phyloP scores from a whole-genome alignment of 2,113 vertebrate species.

The Microtus montanus region DNA sequence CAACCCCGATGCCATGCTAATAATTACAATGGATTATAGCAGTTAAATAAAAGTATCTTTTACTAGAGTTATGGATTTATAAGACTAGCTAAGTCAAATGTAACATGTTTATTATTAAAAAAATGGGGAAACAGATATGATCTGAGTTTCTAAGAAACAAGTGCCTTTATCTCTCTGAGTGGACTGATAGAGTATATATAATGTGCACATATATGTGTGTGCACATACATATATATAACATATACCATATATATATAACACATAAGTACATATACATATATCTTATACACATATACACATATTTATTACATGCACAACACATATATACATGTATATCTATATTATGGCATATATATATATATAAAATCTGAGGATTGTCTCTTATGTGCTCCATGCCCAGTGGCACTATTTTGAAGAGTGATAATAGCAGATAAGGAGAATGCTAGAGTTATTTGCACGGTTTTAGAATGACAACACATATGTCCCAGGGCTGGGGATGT shows the following conservation, averaged over 20 bases:
- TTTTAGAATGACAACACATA: background rate
- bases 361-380: background rate
- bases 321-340: no score
- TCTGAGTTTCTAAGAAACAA: background rate
- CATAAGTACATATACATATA: background rate
- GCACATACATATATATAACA: background rate
- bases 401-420: background rate
- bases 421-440: background rate
- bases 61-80: background rate
- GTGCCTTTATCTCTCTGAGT: background rate
- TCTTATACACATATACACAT: no score
- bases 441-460: background rate
- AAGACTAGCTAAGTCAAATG: background rate
- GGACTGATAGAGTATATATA: background rate
- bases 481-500: background rate
- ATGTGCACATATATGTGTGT: background rate
- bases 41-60: conserved; percentile 19
- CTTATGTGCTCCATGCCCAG: background rate
- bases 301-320: no score
- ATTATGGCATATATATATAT: background rate
- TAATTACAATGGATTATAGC: background rate
- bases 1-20: background rate
- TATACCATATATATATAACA: background rate
- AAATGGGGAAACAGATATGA: background rate
- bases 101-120: conserved; percentile 22